Base-by-base conservation (phyloP, 2,888 invertebrate genomes). In the Ennomos fuscantarius region DNA sequence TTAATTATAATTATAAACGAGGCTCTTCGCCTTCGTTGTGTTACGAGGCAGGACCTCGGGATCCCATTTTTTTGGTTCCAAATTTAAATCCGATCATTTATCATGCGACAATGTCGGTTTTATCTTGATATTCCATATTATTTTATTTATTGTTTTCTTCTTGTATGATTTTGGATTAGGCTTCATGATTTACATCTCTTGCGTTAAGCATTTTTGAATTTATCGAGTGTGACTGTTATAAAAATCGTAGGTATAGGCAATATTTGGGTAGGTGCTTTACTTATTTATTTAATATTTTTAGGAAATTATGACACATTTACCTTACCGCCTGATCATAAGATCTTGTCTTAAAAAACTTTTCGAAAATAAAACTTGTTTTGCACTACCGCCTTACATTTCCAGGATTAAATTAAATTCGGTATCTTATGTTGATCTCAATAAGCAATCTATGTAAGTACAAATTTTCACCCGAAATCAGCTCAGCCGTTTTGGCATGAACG, bases 1-100 rank as follows among this genome's bases (percentile, higher is more conserved):
- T 92, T 92, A 92, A 92, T 92, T 92, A 92, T 89, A 90, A 90
- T 92, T 92, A 90, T 91, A 89, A 91, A 87, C 91, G 88, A 86
- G 79, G 76, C 74, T 87, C 87, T 84, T 83, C 87, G 86, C 83
- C 84, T 86, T 86, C 82, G 82, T 82, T 85, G 79, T 75, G 82
- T 82, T 85, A 79, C 75, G 82, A 82, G 84, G 82, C 82, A 83
- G 85, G 82, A 83, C 83, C 80, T 74, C 78, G 77, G 81, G 79
- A 73, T 76, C 82, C 81, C 82, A 80, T 80, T 81, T 81, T 86
- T 87, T 83, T 77, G 84, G 83, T 85, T 80, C 82, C 79, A 87
- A 87, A 86, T 89, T 86, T 87, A 87, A 89, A 90, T 89, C 89
- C 84, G 89, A 86, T 87, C 89, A 84, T 91, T 87, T 88, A 89